phyloP scores from a whole-genome alignment of 2,113 vertebrate genomes.

The Corvus moneduloides region DNA sequence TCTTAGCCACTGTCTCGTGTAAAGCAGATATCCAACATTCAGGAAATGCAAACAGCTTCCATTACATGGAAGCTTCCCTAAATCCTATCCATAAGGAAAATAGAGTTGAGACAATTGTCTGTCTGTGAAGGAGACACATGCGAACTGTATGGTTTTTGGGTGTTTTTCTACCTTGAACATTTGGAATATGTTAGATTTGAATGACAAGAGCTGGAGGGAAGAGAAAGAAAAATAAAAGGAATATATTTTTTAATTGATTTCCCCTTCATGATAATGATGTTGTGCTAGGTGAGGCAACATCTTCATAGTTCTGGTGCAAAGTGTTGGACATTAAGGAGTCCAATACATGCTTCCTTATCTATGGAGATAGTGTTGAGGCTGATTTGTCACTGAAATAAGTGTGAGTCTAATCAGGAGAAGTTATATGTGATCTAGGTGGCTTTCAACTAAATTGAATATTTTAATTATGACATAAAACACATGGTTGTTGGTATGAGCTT shows the following conservation, averaged over 20 bases:
- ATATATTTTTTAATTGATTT: background rate
- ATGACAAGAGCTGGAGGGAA: background rate
- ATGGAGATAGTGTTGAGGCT: background rate
- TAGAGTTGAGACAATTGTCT: background rate
- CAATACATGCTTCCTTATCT: background rate
- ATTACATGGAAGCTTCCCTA: background rate
- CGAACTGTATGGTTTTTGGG: background rate
- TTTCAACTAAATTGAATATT: background rate
- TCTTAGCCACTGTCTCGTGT: background rate
- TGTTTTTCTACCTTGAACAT: background rate
- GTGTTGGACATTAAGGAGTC: background rate
- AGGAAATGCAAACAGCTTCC: background rate
- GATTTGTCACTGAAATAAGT: background rate
- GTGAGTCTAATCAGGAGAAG: background rate
- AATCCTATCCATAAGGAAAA: background rate
- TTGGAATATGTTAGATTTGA: background rate
- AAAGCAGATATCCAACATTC: background rate
- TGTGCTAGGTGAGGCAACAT: background rate
- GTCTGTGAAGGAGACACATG: background rate
- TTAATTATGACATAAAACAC: background rate
- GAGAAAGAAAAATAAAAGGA: background rate
- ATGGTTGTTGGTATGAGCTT: background rate
- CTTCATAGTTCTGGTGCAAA: background rate
- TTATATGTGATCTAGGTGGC: background rate
- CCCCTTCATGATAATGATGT: background rate